These are phyloP conservation scores for Poicephalus meyeri DNA, from an alignment of 2,113 vertebrate species.

Conservation along the genomic window DNA sequence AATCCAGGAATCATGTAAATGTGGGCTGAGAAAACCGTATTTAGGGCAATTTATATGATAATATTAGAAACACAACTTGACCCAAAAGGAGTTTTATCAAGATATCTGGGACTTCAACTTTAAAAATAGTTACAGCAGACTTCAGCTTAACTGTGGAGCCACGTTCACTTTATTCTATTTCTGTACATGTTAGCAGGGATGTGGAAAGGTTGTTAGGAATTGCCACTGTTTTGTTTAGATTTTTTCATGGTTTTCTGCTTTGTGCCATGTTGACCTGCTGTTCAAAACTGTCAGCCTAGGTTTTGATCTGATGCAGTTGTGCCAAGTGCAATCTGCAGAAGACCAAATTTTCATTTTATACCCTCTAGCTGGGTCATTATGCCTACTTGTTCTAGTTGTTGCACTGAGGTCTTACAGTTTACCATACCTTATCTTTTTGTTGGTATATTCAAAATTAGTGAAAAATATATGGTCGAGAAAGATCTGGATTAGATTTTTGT, in stretches of 20 bases:
- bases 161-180: constrained; percentile 67
- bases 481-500: background rate
- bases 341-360: constrained; percentile 49
- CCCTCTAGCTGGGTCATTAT: constrained; percentile 31
- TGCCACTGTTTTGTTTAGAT: constrained; percentile 28
- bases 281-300: constrained; percentile 29
- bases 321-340: constrained; percentile 11
- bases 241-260: constrained; percentile 25
- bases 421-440: background rate
- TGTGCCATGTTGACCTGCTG: constrained; percentile 48
- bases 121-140: constrained; percentile 42
- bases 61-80: constrained; percentile 9
- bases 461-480: background rate
- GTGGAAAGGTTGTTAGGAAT: constrained; percentile 59
- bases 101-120: constrained; percentile 31
- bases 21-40: background rate
- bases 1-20: background rate
- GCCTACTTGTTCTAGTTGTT: constrained; percentile 7
- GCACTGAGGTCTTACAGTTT: background rate
- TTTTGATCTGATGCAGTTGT: constrained; percentile 25
- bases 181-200: constrained; percentile 53
- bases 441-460: background rate
- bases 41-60: background rate
- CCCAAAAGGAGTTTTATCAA: constrained; percentile 11
- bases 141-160: constrained; percentile 29